phyloP scores from a whole-genome alignment of 2,113 vertebrate genomes.

The Tautogolabrus adspersus region DNA sequence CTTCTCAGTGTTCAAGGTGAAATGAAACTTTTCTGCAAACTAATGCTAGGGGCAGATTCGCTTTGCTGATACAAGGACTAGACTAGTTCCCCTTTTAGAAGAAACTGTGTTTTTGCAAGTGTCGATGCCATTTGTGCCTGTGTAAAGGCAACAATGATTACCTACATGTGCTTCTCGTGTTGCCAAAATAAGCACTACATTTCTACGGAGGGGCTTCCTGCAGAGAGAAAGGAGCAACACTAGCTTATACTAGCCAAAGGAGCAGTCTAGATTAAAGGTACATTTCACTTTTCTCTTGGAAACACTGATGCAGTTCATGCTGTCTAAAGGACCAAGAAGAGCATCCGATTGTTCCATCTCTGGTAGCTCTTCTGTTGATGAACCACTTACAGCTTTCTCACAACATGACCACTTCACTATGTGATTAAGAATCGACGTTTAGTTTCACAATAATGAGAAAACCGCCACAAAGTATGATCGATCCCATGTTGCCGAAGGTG shows the following conservation, averaged over 20 bases:
- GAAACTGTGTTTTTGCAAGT: conserved; percentile 2
- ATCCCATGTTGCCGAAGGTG: no score
- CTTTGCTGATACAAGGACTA: neutral
- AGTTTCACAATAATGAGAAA: conserved; percentile 18
- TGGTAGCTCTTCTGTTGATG: conserved; percentile 2
- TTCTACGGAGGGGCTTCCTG: conserved; percentile 18
- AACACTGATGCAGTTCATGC: conserved; percentile 36
- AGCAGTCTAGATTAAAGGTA: conserved; percentile 5
- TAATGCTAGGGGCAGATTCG: neutral
- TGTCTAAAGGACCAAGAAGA: conserved; percentile 44
- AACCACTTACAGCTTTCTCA: conserved; percentile 5
- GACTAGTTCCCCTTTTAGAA: conserved; percentile 16
- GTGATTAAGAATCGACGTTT: neutral
- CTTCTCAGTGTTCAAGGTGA: neutral
- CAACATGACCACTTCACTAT: conserved; percentile 8
- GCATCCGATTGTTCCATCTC: neutral
- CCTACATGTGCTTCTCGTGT: conserved; percentile 16
- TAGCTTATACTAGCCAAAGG: conserved; percentile 23
- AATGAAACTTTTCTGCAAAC: neutral
- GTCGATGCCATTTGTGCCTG: conserved; percentile 27
- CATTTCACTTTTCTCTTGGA: conserved; percentile 25
- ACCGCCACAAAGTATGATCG: conserved; percentile 25
- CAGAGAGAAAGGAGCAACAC: conserved; percentile 37
- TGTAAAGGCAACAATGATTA: conserved; percentile 1
- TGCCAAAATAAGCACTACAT: conserved; percentile 52